Evolutionary conservation across 2,113 vertebrate genomes (phyloP).

Genomic region (Marcusenius ussheri): DNA sequence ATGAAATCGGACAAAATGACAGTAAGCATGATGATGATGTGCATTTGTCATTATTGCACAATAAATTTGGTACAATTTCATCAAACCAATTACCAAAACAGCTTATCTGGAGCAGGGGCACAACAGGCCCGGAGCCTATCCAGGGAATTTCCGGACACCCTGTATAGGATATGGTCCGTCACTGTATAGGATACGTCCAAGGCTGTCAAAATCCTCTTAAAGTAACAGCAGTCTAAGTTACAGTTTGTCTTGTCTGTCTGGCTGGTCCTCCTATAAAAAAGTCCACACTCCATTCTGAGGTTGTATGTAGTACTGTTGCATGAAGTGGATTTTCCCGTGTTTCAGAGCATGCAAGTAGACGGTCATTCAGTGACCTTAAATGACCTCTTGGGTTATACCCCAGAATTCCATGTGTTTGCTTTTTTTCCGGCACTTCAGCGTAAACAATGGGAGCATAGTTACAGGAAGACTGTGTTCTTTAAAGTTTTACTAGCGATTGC

Average conservation of each 20-base stretch:
- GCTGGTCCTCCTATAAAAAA: not conserved
- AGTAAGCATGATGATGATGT: too few species aligned
- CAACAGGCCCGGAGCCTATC: not conserved
- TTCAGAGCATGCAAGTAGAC: not conserved
- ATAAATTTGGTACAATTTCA: not conserved
- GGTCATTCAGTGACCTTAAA: not conserved
- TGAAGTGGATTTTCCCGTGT: not conserved
- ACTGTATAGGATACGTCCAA: not conserved
- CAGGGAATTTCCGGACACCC: not conserved
- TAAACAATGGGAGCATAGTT: constrained; percentile 5
- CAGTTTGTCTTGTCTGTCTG: not conserved
- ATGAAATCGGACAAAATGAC: not conserved
- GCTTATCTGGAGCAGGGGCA: not conserved
- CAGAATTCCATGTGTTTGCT: not conserved
- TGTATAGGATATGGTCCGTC: not conserved
- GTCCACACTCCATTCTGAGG: not conserved
- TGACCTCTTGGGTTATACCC: not conserved
- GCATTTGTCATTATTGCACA: not conserved
- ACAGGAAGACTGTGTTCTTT: not conserved
- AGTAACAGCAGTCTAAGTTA: not conserved
- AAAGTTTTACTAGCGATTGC: not conserved
- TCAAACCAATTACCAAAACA: not conserved
- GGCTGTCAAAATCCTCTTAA: not conserved
- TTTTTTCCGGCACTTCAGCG: not conserved
- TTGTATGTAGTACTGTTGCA: not conserved